These are phyloP conservation scores for Acanthosepion pharaonis DNA, from an alignment of 2,888 invertebrate genomes.

Conservation along the genomic window DNA sequence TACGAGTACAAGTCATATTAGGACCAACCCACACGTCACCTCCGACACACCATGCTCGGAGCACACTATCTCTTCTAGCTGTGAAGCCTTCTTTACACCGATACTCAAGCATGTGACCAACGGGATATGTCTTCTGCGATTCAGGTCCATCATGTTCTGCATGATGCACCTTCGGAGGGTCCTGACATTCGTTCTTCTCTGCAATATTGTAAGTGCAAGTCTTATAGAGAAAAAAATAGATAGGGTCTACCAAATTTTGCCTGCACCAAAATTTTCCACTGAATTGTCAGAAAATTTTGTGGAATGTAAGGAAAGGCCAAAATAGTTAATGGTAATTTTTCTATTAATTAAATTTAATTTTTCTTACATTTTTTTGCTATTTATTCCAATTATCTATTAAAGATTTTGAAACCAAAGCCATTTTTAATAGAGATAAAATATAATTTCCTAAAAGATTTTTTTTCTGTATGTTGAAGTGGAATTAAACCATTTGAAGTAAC, in stretches of 20 bases:
- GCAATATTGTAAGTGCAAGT: slow-evolving; percentile 42
- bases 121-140: slow-evolving; percentile 88
- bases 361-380: neutral
- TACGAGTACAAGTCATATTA: slow-evolving; percentile 95
- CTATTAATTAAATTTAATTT: neutral
- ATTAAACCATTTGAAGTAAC: no score
- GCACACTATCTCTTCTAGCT: slow-evolving; percentile 88
- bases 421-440: neutral
- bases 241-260: neutral
- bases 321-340: neutral
- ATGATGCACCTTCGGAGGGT: slow-evolving; percentile 75
- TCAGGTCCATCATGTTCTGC: slow-evolving; percentile 83
- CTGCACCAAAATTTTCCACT: neutral
- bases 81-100: slow-evolving; percentile 91
- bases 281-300: neutral
- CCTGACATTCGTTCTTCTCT: slow-evolving; percentile 68
- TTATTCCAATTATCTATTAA: neutral
- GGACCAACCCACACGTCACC: slow-evolving; percentile 97
- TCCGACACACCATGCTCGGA: slow-evolving; percentile 91
- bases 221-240: slow-evolving; percentile 33
- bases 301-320: neutral
- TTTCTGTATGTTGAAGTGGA: neutral
- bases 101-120: slow-evolving; percentile 92
- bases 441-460: neutral
- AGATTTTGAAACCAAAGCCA: neutral